Percentiles rank a stretch among this genome's conserved stretches.
These are phyloP conservation scores for Aradophagus sp. DNA, from an alignment of 1,140 invertebrate genomes.

Conservation along the genomic window DNA sequence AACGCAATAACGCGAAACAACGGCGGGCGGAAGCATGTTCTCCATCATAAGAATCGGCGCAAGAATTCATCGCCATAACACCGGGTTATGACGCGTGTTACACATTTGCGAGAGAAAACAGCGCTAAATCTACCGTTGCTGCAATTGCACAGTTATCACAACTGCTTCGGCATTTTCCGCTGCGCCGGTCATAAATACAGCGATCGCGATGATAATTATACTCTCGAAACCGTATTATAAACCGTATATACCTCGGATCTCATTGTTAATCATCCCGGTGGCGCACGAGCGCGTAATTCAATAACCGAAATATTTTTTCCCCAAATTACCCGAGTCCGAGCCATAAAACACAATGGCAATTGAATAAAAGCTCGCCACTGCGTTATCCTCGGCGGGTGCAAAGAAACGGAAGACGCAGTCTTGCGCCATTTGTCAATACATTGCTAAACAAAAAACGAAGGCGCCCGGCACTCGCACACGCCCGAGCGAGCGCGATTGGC, in stretches of 20 bases:
- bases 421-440: slow-evolving; percentile 47
- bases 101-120: slow-evolving; percentile 15
- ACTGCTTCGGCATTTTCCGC: slow-evolving; percentile 34
- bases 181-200: slow-evolving; percentile 24
- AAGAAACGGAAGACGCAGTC: slow-evolving; percentile 32
- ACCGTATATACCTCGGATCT: too few relatives aligned
- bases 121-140: slow-evolving; percentile 12
- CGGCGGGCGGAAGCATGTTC: slow-evolving; percentile 6
- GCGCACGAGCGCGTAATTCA: slow-evolving; percentile 2
- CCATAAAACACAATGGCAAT: too few relatives aligned
- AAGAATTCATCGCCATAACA: slow-evolving; percentile 31
- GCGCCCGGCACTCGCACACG: too few relatives aligned
- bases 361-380: too few relatives aligned
- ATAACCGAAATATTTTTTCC: slow-evolving; percentile 15
- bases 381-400: slow-evolving; percentile 4
- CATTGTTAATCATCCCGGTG: too few relatives aligned
- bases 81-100: slow-evolving; percentile 12
- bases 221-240: too few relatives aligned
- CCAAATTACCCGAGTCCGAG: slow-evolving; percentile 17
- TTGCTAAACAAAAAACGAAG: slow-evolving; percentile 36
- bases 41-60: slow-evolving; percentile 4
- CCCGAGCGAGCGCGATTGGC: too few relatives aligned
- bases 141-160: slow-evolving; percentile 30
- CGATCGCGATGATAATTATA: slow-evolving; percentile 23
- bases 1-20: slow-evolving; percentile 9